These are phyloP conservation scores for Leptobrachium ailaonicum DNA, from an alignment of 2,113 vertebrate species.

Conservation along the genomic window DNA sequence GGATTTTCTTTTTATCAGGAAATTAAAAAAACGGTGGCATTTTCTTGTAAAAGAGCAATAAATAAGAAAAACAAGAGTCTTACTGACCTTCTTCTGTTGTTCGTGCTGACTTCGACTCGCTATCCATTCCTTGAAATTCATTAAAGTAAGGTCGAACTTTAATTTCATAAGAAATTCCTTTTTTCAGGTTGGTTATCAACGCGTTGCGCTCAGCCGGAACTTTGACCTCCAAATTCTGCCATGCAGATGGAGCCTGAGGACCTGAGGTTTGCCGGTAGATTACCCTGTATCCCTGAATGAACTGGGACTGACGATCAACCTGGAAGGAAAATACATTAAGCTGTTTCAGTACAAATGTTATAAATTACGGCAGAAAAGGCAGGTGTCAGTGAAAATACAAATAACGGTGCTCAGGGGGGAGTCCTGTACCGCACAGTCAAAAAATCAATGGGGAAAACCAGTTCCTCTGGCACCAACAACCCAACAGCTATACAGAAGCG, in stretches of 20 bases:
- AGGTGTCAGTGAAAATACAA: background rate
- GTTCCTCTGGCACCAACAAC: too few species aligned
- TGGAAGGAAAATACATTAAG: conserved; percentile 54
- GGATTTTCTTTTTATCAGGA: too few species aligned
- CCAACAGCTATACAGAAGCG: too few species aligned
- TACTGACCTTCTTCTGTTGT: conserved; percentile 93
- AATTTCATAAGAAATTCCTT: conserved; percentile 92
- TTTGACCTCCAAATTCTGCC: conserved; percentile 92
- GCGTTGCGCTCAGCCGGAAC: conserved; percentile 85
- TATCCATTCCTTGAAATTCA: conserved; percentile 98
- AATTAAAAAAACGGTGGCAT: too few species aligned
- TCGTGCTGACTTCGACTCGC: conserved; percentile 87
- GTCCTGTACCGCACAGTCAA: too few species aligned
- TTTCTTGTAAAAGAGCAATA: background rate
- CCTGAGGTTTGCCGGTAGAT: conserved; percentile 90
- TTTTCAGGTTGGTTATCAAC: conserved; percentile 83
- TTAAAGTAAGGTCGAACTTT: conserved; percentile 98
- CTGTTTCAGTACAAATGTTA: background rate
- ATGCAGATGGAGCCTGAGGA: conserved; percentile 74
- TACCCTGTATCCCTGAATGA: conserved; percentile 95
- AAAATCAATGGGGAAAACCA: too few species aligned
- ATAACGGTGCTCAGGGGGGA: too few species aligned
- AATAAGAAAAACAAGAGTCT: background rate
- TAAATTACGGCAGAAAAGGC: background rate
- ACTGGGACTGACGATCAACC: conserved; percentile 96